A percentile compares a stretch with the other conserved stretches of the same genome.
Evolutionary conservation across 2,113 vertebrate genomes (phyloP).

Genomic region (Hippopotamus amphibius): DNA sequence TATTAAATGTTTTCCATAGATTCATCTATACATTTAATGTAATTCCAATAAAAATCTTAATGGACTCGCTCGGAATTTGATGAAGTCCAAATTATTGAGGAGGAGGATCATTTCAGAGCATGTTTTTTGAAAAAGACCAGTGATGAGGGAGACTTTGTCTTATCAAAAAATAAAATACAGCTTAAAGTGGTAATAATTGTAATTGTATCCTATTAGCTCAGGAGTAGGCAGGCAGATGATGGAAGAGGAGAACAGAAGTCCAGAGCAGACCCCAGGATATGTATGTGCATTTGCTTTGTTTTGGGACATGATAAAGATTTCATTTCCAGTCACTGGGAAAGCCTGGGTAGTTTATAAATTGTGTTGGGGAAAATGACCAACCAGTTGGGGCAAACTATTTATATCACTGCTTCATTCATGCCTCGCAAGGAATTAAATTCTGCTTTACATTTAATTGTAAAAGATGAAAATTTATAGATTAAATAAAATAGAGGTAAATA

Average conservation of each 20-base stretch:
- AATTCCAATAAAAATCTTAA: slow-evolving; percentile 1
- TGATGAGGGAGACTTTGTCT: background rate
- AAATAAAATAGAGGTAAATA: background rate
- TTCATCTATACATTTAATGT: background rate
- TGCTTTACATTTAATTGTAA: slow-evolving; percentile 38
- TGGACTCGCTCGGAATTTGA: background rate
- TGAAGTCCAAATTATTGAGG: slow-evolving; percentile 26
- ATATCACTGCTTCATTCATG: background rate
- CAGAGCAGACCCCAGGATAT: background rate
- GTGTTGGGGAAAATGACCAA: background rate
- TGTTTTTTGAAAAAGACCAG: background rate
- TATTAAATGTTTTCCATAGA: background rate
- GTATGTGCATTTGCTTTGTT: background rate
- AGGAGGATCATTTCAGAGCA: background rate
- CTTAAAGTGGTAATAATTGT: background rate
- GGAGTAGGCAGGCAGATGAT: background rate
- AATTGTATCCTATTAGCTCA: background rate
- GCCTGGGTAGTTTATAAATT: background rate
- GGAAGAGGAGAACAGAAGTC: background rate
- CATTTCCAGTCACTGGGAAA: background rate
- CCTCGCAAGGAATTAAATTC: background rate
- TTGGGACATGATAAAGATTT: background rate
- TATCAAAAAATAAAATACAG: slow-evolving; percentile 29
- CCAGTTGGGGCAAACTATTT: background rate
- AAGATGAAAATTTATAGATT: background rate